Evolutionary conservation across 1,140 invertebrate species (phyloP).

Genomic region (Ptiloglossa arizonensis): DNA sequence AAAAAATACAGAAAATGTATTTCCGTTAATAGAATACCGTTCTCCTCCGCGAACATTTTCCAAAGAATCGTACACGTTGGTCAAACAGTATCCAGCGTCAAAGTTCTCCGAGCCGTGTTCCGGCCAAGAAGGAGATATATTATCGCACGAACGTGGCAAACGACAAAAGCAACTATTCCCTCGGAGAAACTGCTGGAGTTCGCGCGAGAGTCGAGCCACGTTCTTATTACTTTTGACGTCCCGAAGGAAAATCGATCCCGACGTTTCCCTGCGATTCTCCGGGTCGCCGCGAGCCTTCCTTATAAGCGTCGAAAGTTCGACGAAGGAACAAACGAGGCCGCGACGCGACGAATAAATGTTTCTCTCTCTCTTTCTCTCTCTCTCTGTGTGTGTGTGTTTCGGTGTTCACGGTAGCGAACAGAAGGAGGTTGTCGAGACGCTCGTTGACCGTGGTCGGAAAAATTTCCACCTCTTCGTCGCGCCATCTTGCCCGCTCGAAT

Average conservation of each 20-base stretch:
- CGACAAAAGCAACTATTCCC: slow-evolving; percentile 17
- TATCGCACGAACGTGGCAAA: not conserved
- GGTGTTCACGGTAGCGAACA: not conserved
- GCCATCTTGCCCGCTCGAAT: not conserved
- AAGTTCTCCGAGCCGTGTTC: not conserved
- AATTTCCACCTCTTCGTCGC: not conserved
- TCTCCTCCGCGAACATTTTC: not conserved
- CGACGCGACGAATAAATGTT: not conserved
- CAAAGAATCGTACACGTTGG: not conserved
- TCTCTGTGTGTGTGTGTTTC: too few relatives aligned
- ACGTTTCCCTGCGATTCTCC: not conserved
- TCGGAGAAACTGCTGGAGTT: slow-evolving; percentile 5
- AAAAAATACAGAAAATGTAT: too few relatives aligned
- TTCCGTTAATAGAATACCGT: not conserved
- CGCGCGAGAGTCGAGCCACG: not conserved
- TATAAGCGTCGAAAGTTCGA: not conserved
- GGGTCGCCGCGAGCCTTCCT: not conserved
- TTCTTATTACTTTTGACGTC: not conserved
- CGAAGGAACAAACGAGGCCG: not conserved
- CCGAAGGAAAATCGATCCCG: slow-evolving; percentile 5
- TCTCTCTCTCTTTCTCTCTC: not conserved
- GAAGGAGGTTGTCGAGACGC: not conserved
- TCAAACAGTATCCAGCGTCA: not conserved
- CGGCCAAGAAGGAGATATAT: not conserved
- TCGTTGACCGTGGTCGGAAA: not conserved